Conservation (phyloP, 2,888 invertebrate genomes). For the Drosophila nr. perissopoda region DNA sequence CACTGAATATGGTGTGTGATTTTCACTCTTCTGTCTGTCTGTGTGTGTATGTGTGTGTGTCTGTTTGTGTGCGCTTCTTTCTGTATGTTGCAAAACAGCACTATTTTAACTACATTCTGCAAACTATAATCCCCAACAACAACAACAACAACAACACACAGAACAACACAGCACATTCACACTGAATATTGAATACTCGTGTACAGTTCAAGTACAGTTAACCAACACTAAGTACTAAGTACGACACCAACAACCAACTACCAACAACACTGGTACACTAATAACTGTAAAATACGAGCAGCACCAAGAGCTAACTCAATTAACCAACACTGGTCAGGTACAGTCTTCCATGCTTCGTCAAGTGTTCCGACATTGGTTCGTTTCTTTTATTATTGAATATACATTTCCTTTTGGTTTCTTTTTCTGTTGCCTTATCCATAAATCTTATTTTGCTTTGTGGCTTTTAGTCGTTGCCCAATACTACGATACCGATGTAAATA, state of each 20-base stretch:
- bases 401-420: slow-evolving; percentile 21
- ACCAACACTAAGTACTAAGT: slow-evolving; percentile 57
- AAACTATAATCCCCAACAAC: slow-evolving; percentile 42
- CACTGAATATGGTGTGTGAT: slow-evolving; percentile 85
- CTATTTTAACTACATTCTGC: slow-evolving; percentile 55
- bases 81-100: slow-evolving; percentile 51
- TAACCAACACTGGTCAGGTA: slow-evolving; percentile 70
- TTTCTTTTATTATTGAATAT: slow-evolving; percentile 24
- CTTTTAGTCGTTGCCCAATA: slow-evolving; percentile 93
- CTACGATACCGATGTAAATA: slow-evolving; percentile 96
- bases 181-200: slow-evolving; percentile 32
- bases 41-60: slow-evolving; percentile 22
- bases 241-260: slow-evolving; percentile 29
- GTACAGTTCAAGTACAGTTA: slow-evolving; percentile 58
- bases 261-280: slow-evolving; percentile 49
- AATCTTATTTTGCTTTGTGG: slow-evolving; percentile 31
- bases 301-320: slow-evolving; percentile 58
- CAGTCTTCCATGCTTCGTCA: slow-evolving; percentile 28
- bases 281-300: slow-evolving; percentile 64
- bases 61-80: slow-evolving; percentile 63
- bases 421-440: slow-evolving; percentile 12
- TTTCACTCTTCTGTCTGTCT: not conserved
- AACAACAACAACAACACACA: slow-evolving; percentile 26
- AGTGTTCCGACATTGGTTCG: slow-evolving; percentile 28
- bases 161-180: slow-evolving; percentile 33